phyloP scores from a whole-genome alignment of 30 jellyfish, hydroid and myxozoan genomes.

The Mastigias papua region DNA sequence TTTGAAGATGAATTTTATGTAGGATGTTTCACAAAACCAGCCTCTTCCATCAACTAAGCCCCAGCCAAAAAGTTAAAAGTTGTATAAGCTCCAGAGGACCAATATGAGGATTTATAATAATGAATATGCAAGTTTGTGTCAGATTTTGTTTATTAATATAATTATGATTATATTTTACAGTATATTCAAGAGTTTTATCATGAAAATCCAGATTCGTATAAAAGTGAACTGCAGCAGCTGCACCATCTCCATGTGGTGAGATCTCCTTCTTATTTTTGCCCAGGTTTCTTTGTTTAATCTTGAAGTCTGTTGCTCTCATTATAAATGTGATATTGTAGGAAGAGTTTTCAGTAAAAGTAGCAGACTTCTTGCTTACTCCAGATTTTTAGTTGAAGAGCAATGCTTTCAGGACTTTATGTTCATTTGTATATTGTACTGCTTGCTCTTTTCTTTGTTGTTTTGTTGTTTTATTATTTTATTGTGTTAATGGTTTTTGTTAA shows the following conservation, averaged over 20 bases:
- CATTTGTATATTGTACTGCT: too few relatives aligned
- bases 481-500: too few relatives aligned
- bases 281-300: neutral
- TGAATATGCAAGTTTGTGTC: neutral
- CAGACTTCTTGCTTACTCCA: neutral
- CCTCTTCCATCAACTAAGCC: too few relatives aligned
- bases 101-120: too few relatives aligned
- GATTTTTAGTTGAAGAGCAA: too few relatives aligned
- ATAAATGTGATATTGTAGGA: neutral
- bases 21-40: too few relatives aligned
- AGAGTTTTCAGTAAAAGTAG: neutral
- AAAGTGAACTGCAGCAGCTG: slow-evolving; percentile 79
- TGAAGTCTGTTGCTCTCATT: neutral
- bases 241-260: slow-evolving; percentile 81
- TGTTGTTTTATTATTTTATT: too few relatives aligned
- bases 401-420: too few relatives aligned
- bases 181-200: slow-evolving; percentile 87
- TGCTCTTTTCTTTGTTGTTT: too few relatives aligned
- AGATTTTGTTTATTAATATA: neutral
- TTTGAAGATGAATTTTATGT: too few relatives aligned
- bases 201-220: slow-evolving; percentile 81
- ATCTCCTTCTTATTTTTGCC: neutral
- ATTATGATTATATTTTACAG: slow-evolving; percentile 32
- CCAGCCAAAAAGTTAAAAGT: too few relatives aligned
- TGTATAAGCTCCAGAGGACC: too few relatives aligned